These are phyloP conservation scores for Scaptomyza pallida DNA, from an alignment of 1,140 invertebrate species.

Conservation along the genomic window DNA sequence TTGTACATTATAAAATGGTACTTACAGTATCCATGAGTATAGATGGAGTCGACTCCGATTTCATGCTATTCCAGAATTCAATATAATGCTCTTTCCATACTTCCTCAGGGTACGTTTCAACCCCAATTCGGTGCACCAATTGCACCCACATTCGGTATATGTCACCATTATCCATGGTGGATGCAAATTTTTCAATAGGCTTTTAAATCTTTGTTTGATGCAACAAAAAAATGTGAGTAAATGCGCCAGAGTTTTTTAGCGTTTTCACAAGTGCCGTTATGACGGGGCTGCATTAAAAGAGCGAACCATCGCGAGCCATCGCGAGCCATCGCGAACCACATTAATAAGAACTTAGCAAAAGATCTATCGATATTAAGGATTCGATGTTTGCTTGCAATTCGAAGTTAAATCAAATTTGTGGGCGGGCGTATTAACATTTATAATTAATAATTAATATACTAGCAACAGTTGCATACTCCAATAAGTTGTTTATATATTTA, in stretches of 20 bases:
- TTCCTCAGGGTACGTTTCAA: slow-evolving; percentile 4
- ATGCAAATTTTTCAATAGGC: not conserved
- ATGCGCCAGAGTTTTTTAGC: not conserved
- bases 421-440: no score
- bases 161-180: slow-evolving; percentile 16
- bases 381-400: not conserved
- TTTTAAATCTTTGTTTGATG: not conserved
- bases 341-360: not conserved
- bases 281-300: slow-evolving; percentile 2
- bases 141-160: slow-evolving; percentile 21
- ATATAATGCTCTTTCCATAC: slow-evolving; percentile 23
- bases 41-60: not conserved
- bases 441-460: not conserved
- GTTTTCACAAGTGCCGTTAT: slow-evolving; percentile 33
- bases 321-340: not conserved
- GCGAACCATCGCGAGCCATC: not conserved
- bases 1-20: not conserved
- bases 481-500: no score
- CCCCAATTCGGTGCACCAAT: slow-evolving; percentile 14
- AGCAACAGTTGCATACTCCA: no score
- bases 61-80: slow-evolving; percentile 20
- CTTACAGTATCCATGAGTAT: slow-evolving; percentile 19
- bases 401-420: no score
- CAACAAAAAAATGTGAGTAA: not conserved
- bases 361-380: not conserved